These are phyloP conservation scores for Tragelaphus scriptus DNA, from an alignment of 2,113 vertebrate genomes.

Conservation along the genomic window DNA sequence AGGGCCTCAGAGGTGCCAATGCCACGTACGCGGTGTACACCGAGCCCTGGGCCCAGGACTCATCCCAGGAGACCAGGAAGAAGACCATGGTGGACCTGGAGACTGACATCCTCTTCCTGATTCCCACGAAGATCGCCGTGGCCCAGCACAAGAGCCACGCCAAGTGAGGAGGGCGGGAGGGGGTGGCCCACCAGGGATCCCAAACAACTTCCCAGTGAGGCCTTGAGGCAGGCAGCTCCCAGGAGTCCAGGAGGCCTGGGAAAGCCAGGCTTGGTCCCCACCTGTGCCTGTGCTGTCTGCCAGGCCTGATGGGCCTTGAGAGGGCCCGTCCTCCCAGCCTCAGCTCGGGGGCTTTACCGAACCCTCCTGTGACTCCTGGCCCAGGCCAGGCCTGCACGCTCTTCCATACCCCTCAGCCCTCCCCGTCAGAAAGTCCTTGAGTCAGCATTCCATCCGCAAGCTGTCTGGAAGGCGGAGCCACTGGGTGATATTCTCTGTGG, in stretches of 20 bases:
- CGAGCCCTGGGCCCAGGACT: slow-evolving; percentile 75
- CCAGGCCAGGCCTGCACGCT: background rate
- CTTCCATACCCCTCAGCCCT: background rate
- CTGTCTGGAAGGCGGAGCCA: background rate
- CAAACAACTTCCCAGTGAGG: fast-evolving
- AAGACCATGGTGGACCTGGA: slow-evolving; percentile 85
- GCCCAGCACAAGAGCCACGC: slow-evolving; percentile 84
- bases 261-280: fast-evolving
- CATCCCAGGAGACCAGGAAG: slow-evolving; percentile 82
- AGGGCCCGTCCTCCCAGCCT: background rate
- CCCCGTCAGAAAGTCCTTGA: no score
- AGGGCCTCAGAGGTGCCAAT: slow-evolving; percentile 74
- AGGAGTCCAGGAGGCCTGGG: no score
- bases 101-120: slow-evolving; percentile 91
- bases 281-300: background rate
- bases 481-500: fast-evolving
- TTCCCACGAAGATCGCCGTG: slow-evolving; percentile 85
- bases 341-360: background rate
- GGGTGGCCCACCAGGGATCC: fast-evolving
- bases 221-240: background rate
- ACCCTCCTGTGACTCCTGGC: background rate
- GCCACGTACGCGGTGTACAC: slow-evolving; percentile 82
- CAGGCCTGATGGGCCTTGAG: background rate
- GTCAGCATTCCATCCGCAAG: fast-evolving
- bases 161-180: slow-evolving; percentile 79